Evolutionary conservation across 2,888 invertebrate genomes (phyloP).

Genomic region (Autographa gamma): DNA sequence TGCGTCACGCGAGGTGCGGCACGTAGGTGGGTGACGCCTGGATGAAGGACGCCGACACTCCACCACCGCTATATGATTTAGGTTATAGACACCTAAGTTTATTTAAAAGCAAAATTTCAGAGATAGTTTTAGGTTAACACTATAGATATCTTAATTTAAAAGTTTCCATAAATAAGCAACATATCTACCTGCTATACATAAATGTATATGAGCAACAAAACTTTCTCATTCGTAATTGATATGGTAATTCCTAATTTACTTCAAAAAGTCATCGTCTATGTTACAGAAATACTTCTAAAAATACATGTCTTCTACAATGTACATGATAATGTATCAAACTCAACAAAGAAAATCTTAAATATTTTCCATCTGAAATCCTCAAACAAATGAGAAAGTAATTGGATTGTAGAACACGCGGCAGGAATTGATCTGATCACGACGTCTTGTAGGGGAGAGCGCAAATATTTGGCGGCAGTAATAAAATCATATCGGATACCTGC

Average conservation of each 20-base stretch:
- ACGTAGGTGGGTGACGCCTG: slow-evolving; percentile 8
- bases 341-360: background rate
- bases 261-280: too few relatives aligned
- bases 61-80: background rate
- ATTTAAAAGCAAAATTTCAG: too few relatives aligned
- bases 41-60: background rate
- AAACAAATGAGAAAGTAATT: slow-evolving; percentile 55
- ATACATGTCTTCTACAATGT: too few relatives aligned
- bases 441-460: slow-evolving; percentile 59
- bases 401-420: slow-evolving; percentile 44
- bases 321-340: background rate
- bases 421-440: slow-evolving; percentile 49
- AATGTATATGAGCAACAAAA: too few relatives aligned
- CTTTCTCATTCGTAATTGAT: too few relatives aligned
- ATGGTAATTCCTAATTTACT: too few relatives aligned
- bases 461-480: slow-evolving; percentile 79
- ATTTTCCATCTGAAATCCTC: slow-evolving; percentile 38
- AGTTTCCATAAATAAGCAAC: too few relatives aligned
- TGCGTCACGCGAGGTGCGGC: slow-evolving; percentile 33
- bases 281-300: background rate
- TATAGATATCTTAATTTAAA: background rate
- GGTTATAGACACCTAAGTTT: too few relatives aligned
- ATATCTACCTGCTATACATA: too few relatives aligned
- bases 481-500: slow-evolving; percentile 78
- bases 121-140: too few relatives aligned